Conservation (phyloP, 2,888 invertebrate species). For the Pristionchus maxplancki region DNA sequence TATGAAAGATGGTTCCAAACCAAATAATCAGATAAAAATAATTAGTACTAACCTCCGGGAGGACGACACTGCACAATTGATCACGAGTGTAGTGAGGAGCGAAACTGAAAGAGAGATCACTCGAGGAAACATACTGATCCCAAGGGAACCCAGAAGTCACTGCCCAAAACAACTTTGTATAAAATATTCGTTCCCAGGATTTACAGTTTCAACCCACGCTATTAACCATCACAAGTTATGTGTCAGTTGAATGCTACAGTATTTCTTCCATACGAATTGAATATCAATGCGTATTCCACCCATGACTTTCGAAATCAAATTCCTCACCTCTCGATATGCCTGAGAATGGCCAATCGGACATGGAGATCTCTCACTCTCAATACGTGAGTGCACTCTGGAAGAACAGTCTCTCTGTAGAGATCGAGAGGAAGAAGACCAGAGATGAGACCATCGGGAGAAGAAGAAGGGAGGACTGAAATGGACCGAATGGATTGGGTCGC, state of each 20-base stretch:
- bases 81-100: conserved; percentile 33
- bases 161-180: not conserved
- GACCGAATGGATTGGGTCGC: not conserved
- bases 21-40: not conserved
- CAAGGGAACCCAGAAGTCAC: too few species aligned
- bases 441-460: not conserved
- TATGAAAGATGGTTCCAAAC: not conserved
- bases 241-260: too few species aligned
- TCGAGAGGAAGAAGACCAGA: conserved; percentile 46
- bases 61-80: not conserved
- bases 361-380: conserved; percentile 45
- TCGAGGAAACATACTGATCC: too few species aligned
- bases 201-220: too few species aligned
- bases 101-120: not conserved
- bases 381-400: conserved; percentile 44
- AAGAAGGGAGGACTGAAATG: conserved; percentile 16
- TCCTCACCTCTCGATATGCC: conserved; percentile 19
- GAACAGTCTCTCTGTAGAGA: conserved; percentile 18
- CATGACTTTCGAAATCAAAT: not conserved
- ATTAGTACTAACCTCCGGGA: not conserved
- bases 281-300: not conserved
- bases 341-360: conserved; percentile 38
- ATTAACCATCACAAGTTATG: too few species aligned
- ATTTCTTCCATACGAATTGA: not conserved
- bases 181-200: not conserved